Evolutionary conservation across 2,888 invertebrate genomes (phyloP), one percentile per base, ranked within the genome.

Genomic region (Arge pagana): DNA sequence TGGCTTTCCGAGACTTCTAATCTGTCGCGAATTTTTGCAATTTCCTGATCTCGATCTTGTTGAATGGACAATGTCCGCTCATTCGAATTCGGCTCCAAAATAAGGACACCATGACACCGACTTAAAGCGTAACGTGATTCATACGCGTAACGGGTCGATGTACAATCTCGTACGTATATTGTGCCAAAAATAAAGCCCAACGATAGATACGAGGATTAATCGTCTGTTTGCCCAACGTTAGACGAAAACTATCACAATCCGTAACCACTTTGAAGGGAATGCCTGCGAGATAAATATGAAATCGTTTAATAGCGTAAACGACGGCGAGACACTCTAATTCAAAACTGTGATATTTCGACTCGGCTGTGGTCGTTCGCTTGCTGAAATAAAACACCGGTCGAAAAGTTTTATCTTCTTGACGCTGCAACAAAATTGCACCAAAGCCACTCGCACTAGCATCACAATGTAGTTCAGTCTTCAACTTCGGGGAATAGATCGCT

Each of bases 111-210:
- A 5, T n/a, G 10, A 30, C 54, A 50, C 52, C 61, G 41, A 39
- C 64, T 65, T 11, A 67, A 45, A 10, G 64, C 66, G 53, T 66
- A 4, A 62, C 66, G 41, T 69, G 66, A n/a, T 43, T 40, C 64
- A 67, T 67, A 11, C 57, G 48, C 1, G 37, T 52, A 2, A 55
- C 58, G 2, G 56, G 11, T 26, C 66, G 33, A 45, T 68, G 68
- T 26, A 60, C 60, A 2, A 63, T 37, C 6, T 40, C 48, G 42
- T 60, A 68, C n/a, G n/a, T n/a, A n/a, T n/a, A n/a, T n/a, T n/a
- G n/a, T n/a, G 45, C 24, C 3, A 57, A 13, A 35, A 57, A 24
- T 21, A 60, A 42, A 1, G 54, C 55, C 61, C 61, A 60, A 13
- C 60, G 35, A 7, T 57, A 54, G n/a, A 62, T 57, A 50, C 54